Conservation (phyloP, 2,797 vertebrate species). For the Gallinago stenura region DNA sequence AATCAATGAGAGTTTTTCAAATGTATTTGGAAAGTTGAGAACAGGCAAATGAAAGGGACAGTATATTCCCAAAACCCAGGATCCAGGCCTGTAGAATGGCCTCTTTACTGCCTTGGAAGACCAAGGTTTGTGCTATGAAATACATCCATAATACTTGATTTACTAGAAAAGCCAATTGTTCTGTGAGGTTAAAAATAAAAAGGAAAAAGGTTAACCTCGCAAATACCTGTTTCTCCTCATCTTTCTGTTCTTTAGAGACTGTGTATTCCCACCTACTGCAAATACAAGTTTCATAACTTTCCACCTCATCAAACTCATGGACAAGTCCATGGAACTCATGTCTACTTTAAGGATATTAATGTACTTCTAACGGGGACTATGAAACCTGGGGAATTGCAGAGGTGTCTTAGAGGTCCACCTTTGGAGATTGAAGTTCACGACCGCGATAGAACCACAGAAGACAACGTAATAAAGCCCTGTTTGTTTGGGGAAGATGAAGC, state of each 20-base stretch:
- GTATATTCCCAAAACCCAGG: background rate
- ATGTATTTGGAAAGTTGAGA: background rate
- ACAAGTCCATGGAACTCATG: constrained; percentile 72
- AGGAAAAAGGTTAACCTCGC: background rate
- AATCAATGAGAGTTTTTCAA: background rate
- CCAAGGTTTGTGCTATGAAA: background rate
- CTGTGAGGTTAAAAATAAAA: background rate
- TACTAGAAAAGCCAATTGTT: background rate
- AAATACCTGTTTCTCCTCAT: background rate
- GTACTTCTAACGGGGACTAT: constrained; percentile 84
- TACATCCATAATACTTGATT: background rate
- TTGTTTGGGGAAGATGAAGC: constrained; percentile 70
- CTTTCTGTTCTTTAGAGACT: constrained; percentile 71
- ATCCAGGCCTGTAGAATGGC: background rate
- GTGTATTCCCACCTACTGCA: constrained; percentile 87
- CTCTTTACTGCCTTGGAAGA: background rate
- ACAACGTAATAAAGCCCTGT: background rate
- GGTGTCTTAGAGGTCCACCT: constrained; percentile 82
- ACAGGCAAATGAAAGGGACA: background rate
- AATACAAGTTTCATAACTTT: constrained; percentile 81
- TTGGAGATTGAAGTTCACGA: constrained; percentile 89
- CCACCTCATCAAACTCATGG: constrained; percentile 78
- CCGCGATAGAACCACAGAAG: constrained; percentile 78
- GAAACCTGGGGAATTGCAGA: constrained; percentile 73
- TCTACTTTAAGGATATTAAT: constrained; percentile 85